Evolutionary conservation across 2,113 vertebrate species (phyloP).

Genomic region (Phocoena sinus): DNA sequence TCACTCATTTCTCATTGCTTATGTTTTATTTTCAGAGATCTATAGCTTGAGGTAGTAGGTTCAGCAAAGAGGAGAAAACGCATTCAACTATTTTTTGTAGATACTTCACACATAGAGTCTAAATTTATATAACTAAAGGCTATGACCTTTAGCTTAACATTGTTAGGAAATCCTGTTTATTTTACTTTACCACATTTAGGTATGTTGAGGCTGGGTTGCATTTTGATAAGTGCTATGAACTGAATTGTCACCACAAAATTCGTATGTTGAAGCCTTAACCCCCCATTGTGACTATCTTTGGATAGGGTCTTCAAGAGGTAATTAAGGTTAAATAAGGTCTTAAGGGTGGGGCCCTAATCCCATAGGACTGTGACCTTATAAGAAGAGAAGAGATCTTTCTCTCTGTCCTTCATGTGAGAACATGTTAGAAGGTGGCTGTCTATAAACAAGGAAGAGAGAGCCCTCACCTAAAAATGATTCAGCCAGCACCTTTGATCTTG

Average conservation of each 20-base stretch:
- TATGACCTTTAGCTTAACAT: not conserved
- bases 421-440: not conserved
- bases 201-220: not conserved
- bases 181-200: not conserved
- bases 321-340: not conserved
- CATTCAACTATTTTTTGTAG: not conserved
- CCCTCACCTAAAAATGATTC: not conserved
- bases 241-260: not conserved
- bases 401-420: not conserved
- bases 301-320: not conserved
- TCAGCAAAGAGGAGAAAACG: not conserved
- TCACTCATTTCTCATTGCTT: not conserved
- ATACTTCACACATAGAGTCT: not conserved
- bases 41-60: not conserved
- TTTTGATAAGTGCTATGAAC: not conserved
- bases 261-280: not conserved
- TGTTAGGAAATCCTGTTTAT: not conserved
- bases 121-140: not conserved
- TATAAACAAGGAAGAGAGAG: not conserved
- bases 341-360: not conserved
- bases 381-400: not conserved
- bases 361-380: not conserved
- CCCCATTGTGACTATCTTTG: not conserved
- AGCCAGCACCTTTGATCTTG: not conserved
- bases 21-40: conserved; percentile 1